Evolutionary conservation across 2,888 invertebrate species (phyloP).

Genomic region (Aromia moschata): DNA sequence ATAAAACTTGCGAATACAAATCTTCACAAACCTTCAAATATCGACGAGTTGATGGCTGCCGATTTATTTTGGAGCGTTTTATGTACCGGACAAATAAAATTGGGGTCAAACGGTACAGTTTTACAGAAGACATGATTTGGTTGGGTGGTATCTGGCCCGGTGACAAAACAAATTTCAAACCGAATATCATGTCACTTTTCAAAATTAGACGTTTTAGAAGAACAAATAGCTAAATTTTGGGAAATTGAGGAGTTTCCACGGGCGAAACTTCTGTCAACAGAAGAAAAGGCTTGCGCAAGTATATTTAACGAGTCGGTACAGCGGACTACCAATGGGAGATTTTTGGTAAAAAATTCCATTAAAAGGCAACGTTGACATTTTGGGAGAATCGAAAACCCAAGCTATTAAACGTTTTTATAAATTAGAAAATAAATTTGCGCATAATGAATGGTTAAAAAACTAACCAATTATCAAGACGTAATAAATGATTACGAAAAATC

Average conservation of each 20-base stretch:
- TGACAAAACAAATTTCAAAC: neutral
- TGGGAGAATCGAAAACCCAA: constrained; percentile 25
- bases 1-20: constrained; percentile 13
- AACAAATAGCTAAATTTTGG: constrained; percentile 30
- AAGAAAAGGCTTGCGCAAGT: constrained; percentile 38
- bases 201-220: neutral
- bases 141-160: constrained; percentile 6
- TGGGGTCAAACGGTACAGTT: constrained; percentile 9
- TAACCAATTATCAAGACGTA: constrained; percentile 31
- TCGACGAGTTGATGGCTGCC: constrained; percentile 19
- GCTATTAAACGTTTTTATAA: constrained; percentile 30
- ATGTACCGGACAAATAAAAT: constrained; percentile 5
- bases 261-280: constrained; percentile 21
- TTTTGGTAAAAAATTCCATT: constrained; percentile 34
- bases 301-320: constrained; percentile 24
- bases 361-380: constrained; percentile 13
- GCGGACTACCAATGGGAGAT: constrained; percentile 29
- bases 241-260: constrained; percentile 31
- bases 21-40: constrained; percentile 7
- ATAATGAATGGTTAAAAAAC: constrained; percentile 17
- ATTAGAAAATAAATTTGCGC: constrained; percentile 29
- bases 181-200: neutral
- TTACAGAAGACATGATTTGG: constrained; percentile 24
- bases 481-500: constrained; percentile 33
- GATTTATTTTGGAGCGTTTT: constrained; percentile 15